phyloP scores from a whole-genome alignment of 2,888 invertebrate species.

The Drosophila paramelanica region DNA sequence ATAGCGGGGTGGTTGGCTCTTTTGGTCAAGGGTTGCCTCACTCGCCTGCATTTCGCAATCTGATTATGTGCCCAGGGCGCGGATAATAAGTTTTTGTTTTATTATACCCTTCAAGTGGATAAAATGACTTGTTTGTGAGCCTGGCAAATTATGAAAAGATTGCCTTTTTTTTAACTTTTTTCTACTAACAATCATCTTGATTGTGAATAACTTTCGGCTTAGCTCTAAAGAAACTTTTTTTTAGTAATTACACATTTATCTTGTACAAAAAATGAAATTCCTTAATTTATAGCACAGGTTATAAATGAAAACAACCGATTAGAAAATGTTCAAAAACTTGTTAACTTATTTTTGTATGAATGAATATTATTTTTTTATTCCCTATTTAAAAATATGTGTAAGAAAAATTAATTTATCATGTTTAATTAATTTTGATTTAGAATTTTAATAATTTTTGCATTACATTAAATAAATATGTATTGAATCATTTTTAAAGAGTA shows the following conservation, averaged over 20 bases:
- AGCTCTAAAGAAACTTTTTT: not conserved
- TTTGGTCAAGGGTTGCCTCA: conserved; percentile 50
- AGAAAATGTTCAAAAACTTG: too few species aligned
- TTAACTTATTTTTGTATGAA: too few species aligned
- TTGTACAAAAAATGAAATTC: too few species aligned
- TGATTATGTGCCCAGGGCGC: conserved; percentile 63
- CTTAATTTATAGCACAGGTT: too few species aligned
- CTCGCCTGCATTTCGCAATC: conserved; percentile 62
- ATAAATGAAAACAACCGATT: too few species aligned
- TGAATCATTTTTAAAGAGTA: conserved; percentile 20
- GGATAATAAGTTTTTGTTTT: conserved; percentile 65
- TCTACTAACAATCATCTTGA: not conserved
- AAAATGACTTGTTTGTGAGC: not conserved
- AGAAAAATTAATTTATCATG: too few species aligned
- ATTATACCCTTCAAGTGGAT: conserved; percentile 30
- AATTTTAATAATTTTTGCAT: too few species aligned
- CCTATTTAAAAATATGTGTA: too few species aligned
- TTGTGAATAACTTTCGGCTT: not conserved
- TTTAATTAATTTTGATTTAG: too few species aligned
- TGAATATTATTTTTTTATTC: too few species aligned
- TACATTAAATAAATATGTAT: too few species aligned
- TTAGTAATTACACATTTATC: not conserved
- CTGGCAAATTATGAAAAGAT: not conserved
- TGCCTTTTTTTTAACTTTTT: not conserved
- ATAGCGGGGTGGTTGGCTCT: conserved; percentile 19